phyloP scores from a whole-genome alignment of 2,888 invertebrate species.

The Drosophila neonasuta region DNA sequence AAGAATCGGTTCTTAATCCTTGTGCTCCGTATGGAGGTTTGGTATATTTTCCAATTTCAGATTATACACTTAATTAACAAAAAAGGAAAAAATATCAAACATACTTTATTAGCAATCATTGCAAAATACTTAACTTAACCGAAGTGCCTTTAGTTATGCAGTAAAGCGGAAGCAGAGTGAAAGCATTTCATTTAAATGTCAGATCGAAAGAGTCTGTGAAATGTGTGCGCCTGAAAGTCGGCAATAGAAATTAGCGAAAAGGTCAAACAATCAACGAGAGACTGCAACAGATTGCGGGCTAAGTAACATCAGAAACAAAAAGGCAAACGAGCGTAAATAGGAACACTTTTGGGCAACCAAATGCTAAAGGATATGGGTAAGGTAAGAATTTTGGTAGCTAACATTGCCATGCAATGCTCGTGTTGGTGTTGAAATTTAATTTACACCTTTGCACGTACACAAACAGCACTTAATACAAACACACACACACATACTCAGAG shows the following conservation, averaged over 20 bases:
- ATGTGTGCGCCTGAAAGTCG: constrained; percentile 13
- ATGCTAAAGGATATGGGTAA: constrained; percentile 1
- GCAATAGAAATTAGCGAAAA: constrained; percentile 26
- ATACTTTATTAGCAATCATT: neutral
- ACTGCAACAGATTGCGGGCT: constrained; percentile 41
- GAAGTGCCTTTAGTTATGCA: neutral
- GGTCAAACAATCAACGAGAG: constrained; percentile 11
- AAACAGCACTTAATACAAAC: constrained; percentile 42
- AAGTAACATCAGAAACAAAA: constrained; percentile 22
- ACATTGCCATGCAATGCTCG: constrained; percentile 61
- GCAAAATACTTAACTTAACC: neutral
- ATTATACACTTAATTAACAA: too few species aligned
- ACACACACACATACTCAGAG: constrained; percentile 15
- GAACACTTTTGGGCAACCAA: constrained; percentile 35
- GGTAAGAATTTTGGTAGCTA: constrained; percentile 2
- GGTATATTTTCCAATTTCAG: too few species aligned
- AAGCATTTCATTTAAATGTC: constrained; percentile 28
- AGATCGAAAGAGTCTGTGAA: neutral
- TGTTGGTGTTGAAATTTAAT: constrained; percentile 70
- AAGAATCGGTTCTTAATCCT: too few species aligned
- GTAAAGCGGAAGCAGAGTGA: constrained; percentile 3
- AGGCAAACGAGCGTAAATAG: constrained; percentile 28
- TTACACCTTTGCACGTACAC: constrained; percentile 76
- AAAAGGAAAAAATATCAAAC: neutral
- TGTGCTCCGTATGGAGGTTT: too few species aligned